Conservation (phyloP, 2,888 invertebrate genomes). For the Galerucella nymphaeae region DNA sequence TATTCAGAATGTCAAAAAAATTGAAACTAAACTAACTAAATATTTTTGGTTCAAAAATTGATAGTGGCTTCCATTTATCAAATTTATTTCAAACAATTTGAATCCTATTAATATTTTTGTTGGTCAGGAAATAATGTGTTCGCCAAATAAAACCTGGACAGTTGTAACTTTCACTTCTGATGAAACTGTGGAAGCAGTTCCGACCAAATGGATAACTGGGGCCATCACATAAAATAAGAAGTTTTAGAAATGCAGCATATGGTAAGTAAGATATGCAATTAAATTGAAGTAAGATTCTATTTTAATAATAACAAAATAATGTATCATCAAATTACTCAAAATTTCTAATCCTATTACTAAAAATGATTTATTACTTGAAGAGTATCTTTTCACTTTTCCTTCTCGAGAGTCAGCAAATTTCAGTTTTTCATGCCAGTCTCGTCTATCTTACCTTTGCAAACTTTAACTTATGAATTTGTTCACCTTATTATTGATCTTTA, state of each 20-base stretch:
- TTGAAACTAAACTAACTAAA: neutral
- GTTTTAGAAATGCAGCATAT: slow-evolving; percentile 24
- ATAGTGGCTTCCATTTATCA: slow-evolving; percentile 3
- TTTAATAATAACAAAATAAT: slow-evolving; percentile 8
- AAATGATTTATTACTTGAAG: neutral
- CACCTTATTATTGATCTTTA: neutral
- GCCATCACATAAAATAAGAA: slow-evolving; percentile 26
- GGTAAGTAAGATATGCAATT: slow-evolving; percentile 9
- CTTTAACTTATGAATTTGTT: neutral
- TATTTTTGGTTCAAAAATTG: neutral
- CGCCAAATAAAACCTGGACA: neutral
- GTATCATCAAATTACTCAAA: neutral
- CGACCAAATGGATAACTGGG: slow-evolving; percentile 29
- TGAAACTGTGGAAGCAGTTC: slow-evolving; percentile 32
- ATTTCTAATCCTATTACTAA: neutral
- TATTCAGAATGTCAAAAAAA: neutral
- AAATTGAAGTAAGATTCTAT: neutral
- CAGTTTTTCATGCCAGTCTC: neutral
- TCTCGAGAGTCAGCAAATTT: neutral
- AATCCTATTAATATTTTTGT: slow-evolving; percentile 1
- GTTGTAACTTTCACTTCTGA: slow-evolving; percentile 24
- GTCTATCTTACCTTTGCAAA: neutral
- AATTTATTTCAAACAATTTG: slow-evolving; percentile 1
- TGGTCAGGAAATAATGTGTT: slow-evolving; percentile 7
- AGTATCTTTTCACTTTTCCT: neutral